Base-by-base conservation (phyloP, 2,888 invertebrate genomes). In the Lepas anatifera region DNA sequence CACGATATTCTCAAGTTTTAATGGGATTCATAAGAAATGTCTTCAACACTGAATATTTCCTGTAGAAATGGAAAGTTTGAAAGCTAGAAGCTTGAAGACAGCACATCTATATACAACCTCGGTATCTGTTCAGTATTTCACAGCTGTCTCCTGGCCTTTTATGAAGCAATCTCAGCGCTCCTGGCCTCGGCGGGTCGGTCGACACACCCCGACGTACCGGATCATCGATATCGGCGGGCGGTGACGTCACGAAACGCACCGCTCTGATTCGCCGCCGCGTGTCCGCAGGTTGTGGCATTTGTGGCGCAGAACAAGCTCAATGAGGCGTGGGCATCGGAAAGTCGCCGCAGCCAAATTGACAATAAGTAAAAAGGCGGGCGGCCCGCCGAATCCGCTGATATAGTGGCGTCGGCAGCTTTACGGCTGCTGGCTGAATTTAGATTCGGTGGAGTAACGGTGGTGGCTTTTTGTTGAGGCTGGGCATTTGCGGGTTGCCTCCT, bases 241-340 rank as follows among this genome's bases (percentile, higher is more conserved):
- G 22, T n/a, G 46, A 18, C 25, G 58, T 18, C 22, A n/a, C 32
- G 32, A 18, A 10, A 16, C 29, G 11, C 29, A 13, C 29, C 16
- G 18, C 13, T 29, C 29, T 22, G 35, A 22, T 10, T 18, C 32
- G 32, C 32, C 2, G 18, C 7, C 8, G 22, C 35, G 58, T 25
- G 52, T 29, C n/a, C n/a, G 41, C 41, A 1, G 41, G 10, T 35
- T 58, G 32, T 58, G 22, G 35, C 58, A 58, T 58, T 58, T 22
- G 58, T 22, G 58, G 58, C 25, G 58, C 11, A 35, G 58, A 35
- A 32, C 16, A 8, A 32, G 22, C 35, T 58, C 58, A 58, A 58
- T 58, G 58, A 35, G 22, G 58, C 58, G 58, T n/a, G n/a, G n/a
- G n/a, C n/a, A n/a, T n/a, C n/a, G 58, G 35, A 58, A 58, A 32